Percentiles rank a stretch among this genome's conserved stretches.
Evolutionary conservation across 2,888 invertebrate genomes (phyloP).

Genomic region (Sclerodermus sp.): DNA sequence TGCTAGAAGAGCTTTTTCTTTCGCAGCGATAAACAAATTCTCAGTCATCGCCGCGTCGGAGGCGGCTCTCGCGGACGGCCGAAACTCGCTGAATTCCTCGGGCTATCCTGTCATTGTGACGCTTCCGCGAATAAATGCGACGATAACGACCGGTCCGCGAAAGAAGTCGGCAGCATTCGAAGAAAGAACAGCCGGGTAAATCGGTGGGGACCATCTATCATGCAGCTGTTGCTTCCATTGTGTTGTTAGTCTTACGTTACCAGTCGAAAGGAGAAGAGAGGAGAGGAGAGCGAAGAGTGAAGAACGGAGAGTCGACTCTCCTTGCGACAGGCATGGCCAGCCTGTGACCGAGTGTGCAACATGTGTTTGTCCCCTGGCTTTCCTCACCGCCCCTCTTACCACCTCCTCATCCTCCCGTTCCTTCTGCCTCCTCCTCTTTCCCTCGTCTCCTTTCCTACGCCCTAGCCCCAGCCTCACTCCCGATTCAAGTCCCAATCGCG

Average conservation of each 20-base stretch:
- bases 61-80: not conserved
- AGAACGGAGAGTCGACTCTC: slow-evolving; percentile 7
- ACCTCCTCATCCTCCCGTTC: slow-evolving; percentile 1
- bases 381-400: slow-evolving; percentile 14
- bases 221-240: slow-evolving; percentile 58
- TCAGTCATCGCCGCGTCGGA: slow-evolving; percentile 5
- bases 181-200: slow-evolving; percentile 30
- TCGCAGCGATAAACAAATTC: slow-evolving; percentile 22
- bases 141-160: slow-evolving; percentile 49
- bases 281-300: slow-evolving; percentile 7
- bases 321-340: slow-evolving; percentile 10
- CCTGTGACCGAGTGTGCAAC: slow-evolving; percentile 49
- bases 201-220: slow-evolving; percentile 47
- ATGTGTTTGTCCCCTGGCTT: slow-evolving; percentile 50
- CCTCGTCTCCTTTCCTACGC: slow-evolving; percentile 16
- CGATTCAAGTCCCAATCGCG: not conserved
- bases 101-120: slow-evolving; percentile 17
- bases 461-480: slow-evolving; percentile 8
- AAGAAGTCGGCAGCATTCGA: slow-evolving; percentile 33
- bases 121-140: slow-evolving; percentile 42
- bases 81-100: slow-evolving; percentile 11
- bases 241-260: slow-evolving; percentile 56
- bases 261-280: slow-evolving; percentile 29
- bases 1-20: slow-evolving; percentile 7
- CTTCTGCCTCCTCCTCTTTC: slow-evolving; percentile 10